Evolutionary conservation across 2,113 vertebrate genomes (phyloP).

Genomic region (Baryphthengus martii): DNA sequence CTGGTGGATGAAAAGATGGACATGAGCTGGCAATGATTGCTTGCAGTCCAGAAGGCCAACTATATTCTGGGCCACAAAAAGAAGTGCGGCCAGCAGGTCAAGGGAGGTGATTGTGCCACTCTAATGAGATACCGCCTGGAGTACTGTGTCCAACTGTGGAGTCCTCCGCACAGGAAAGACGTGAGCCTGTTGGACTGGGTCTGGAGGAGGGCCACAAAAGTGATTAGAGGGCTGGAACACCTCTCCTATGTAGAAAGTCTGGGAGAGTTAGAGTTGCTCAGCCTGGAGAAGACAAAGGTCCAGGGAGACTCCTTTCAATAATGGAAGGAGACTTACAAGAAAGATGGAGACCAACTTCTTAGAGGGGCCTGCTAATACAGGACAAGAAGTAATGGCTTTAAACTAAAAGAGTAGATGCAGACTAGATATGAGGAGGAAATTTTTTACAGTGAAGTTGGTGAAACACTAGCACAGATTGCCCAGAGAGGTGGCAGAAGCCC

Average conservation of each 20-base stretch:
- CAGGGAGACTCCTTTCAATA: rapidly evolving
- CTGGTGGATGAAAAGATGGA: neutral
- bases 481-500: neutral
- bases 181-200: neutral
- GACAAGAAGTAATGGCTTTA: neutral
- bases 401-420: neutral
- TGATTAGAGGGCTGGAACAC: neutral
- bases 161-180: neutral
- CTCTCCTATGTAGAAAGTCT: neutral
- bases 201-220: neutral
- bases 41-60: neutral
- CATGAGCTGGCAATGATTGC: rapidly evolving
- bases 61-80: neutral
- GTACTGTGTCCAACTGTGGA: neutral
- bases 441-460: rapidly evolving
- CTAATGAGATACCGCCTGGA: neutral
- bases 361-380: neutral
- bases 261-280: neutral
- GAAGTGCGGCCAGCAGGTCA: rapidly evolving
- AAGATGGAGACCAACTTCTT: neutral
- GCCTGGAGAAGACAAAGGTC: neutral
- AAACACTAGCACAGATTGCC: neutral
- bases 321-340: neutral
- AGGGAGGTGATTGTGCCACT: neutral
- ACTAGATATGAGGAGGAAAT: neutral